Conservation (phyloP, 1,140 invertebrate genomes). For the Drosophila trapezifrons region DNA sequence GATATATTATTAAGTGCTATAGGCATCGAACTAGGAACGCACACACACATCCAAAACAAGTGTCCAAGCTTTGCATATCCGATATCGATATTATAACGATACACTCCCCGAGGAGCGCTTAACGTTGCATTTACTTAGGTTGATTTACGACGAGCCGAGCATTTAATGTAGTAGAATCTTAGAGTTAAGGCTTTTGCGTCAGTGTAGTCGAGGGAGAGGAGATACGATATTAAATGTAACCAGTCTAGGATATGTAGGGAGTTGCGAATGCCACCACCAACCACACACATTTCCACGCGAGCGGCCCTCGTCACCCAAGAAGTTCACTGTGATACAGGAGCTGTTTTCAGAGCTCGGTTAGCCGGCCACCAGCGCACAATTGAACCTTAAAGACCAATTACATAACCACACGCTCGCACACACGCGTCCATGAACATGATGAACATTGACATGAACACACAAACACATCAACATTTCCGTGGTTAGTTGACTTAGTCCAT, state of each 20-base stretch:
- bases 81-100: slow-evolving; percentile 33
- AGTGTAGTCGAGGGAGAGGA: slow-evolving; percentile 6
- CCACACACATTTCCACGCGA: slow-evolving; percentile 20
- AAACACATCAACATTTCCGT: slow-evolving; percentile 50
- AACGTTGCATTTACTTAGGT: slow-evolving; percentile 53
- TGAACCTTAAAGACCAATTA: slow-evolving; percentile 48
- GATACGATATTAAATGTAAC: slow-evolving; percentile 31
- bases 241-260: slow-evolving; percentile 13
- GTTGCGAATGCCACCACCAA: slow-evolving; percentile 37
- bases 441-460: slow-evolving; percentile 10
- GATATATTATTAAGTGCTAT: slow-evolving; percentile 34
- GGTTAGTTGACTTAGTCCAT: slow-evolving; percentile 41
- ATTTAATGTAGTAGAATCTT: slow-evolving; percentile 46
- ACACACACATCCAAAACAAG: slow-evolving; percentile 27
- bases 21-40: slow-evolving; percentile 44
- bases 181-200: slow-evolving; percentile 35
- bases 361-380: slow-evolving; percentile 34
- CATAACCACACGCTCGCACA: slow-evolving; percentile 32
- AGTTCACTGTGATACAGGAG: slow-evolving; percentile 51
- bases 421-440: slow-evolving; percentile 23
- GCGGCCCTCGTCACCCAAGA: slow-evolving; percentile 33
- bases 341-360: slow-evolving; percentile 34
- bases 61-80: slow-evolving; percentile 54
- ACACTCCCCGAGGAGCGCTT: slow-evolving; percentile 43
- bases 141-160: slow-evolving; percentile 39